Evolutionary conservation across 1,140 invertebrate genomes (phyloP).

Genomic region (Trinorchestia longiramus): DNA sequence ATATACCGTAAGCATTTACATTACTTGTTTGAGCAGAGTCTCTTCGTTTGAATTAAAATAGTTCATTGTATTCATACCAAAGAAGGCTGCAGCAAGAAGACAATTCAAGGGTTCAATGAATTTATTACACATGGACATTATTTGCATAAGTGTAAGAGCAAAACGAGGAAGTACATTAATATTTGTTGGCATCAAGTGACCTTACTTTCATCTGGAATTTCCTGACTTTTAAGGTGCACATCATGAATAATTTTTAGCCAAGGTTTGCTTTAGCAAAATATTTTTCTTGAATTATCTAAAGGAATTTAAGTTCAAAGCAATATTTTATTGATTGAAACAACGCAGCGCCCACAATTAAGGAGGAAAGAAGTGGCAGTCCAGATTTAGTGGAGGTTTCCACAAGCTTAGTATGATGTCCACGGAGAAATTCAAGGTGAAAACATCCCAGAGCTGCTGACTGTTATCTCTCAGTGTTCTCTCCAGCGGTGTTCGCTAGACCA

Average conservation of each 20-base stretch:
- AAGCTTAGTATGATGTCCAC: neutral
- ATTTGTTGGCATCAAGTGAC: neutral
- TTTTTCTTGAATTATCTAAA: too few species aligned
- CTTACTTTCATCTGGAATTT: neutral
- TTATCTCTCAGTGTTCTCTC: neutral
- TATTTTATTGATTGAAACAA: too few species aligned
- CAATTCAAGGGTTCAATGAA: neutral
- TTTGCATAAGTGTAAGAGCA: neutral
- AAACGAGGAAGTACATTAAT: neutral
- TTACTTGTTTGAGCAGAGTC: too few species aligned
- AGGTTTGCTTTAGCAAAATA: neutral
- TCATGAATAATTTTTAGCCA: neutral
- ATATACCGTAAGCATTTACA: neutral
- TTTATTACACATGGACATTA: neutral
- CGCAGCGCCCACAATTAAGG: neutral
- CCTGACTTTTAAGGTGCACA: neutral
- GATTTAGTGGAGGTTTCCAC: neutral
- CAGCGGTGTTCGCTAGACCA: neutral
- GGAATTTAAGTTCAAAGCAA: too few species aligned
- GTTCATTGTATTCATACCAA: neutral
- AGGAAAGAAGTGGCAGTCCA: neutral
- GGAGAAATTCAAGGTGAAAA: conserved; percentile 1
- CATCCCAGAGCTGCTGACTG: neutral
- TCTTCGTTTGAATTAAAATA: neutral
- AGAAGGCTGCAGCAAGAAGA: neutral